These are phyloP conservation scores for Zaprionus africanus DNA, from an alignment of 1,140 invertebrate genomes.

Conservation along the genomic window DNA sequence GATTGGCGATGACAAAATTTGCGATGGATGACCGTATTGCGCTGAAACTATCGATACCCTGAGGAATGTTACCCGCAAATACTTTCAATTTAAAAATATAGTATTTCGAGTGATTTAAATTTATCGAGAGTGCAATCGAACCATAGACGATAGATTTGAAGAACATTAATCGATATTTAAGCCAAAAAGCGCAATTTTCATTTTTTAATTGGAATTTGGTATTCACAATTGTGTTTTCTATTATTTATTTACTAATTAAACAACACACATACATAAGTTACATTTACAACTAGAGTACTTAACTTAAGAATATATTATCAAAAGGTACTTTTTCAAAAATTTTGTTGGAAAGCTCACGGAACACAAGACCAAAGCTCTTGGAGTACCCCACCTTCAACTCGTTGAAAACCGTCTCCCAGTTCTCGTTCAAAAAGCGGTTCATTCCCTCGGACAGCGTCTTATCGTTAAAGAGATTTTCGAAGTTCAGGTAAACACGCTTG, in stretches of 20 bases:
- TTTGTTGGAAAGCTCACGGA: constrained; percentile 87
- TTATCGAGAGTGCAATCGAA: constrained; percentile 1
- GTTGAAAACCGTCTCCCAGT: constrained; percentile 88
- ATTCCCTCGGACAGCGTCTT: constrained; percentile 86
- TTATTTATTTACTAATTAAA: constrained; percentile 63
- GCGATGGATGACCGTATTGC: constrained; percentile 1
- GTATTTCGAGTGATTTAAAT: background rate
- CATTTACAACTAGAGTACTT: constrained; percentile 13
- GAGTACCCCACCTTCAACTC: constrained; percentile 88
- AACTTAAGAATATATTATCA: constrained; percentile 87
- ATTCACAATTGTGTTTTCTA: constrained; percentile 30
- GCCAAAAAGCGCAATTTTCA: background rate
- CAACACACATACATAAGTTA: constrained; percentile 53
- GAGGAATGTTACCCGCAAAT: constrained; percentile 5
- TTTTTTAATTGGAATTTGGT: constrained; percentile 7
- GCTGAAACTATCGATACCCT: background rate
- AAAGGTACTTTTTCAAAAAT: constrained; percentile 88
- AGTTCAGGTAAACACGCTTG: constrained; percentile 85
- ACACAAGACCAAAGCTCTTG: constrained; percentile 87
- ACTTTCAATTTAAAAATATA: background rate
- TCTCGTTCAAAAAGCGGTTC: constrained; percentile 88
- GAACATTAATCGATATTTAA: background rate
- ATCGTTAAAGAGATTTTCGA: constrained; percentile 88
- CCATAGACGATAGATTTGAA: background rate
- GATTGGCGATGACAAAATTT: constrained; percentile 27